Conservation (phyloP, 2,113 vertebrate genomes). For the Ageneiosus marmoratus region DNA sequence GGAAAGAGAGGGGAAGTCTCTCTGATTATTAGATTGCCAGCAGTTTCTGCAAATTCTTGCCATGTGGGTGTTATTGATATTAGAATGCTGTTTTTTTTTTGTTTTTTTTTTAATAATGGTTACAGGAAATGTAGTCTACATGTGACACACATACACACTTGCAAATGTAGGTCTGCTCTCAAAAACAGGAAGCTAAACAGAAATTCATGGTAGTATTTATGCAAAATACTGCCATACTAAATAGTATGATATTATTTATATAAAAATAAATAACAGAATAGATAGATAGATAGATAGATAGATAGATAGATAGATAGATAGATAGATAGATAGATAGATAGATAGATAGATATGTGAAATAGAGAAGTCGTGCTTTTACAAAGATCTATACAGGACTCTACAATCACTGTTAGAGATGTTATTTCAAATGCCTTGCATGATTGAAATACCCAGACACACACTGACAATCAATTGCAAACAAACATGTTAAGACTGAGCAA, state of each 20-base stretch:
- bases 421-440: background rate
- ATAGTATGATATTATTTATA: no score
- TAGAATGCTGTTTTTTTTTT: background rate
- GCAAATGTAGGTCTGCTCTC: background rate
- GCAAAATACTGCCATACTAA: no score
- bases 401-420: background rate
- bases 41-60: constrained; percentile 13
- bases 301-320: no score
- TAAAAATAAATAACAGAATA: no score
- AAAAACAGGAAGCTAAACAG: background rate
- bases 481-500: constrained; percentile 17
- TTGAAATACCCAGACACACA: background rate
- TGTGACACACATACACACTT: background rate
- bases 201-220: background rate
- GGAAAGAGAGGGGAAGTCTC: constrained; percentile 30
- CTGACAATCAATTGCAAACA: background rate
- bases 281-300: no score
- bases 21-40: constrained; percentile 33
- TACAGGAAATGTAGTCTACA: background rate
- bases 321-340: no score
- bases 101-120: constrained; percentile 1
- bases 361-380: background rate
- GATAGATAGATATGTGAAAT: background rate
- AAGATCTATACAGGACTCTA: background rate
- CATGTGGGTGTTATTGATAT: constrained; percentile 41